phyloP scores from a whole-genome alignment of 1,140 invertebrate species.

The Pissodes strobi region DNA sequence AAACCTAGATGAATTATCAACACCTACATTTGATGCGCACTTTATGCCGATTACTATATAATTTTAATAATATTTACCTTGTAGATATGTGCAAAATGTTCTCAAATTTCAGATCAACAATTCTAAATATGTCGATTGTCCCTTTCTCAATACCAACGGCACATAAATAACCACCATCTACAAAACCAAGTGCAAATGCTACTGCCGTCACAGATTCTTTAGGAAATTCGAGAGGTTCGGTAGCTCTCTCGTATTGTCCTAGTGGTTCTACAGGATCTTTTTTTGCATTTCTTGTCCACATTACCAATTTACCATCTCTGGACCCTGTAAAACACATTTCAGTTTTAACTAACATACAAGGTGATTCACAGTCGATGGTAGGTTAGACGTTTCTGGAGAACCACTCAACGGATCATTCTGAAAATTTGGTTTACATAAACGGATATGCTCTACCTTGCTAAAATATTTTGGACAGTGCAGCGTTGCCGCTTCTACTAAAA shows the following conservation, averaged over 20 bases:
- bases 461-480: too few relatives aligned
- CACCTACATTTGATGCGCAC: too few relatives aligned
- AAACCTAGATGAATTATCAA: too few relatives aligned
- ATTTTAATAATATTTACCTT: too few relatives aligned
- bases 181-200: slow-evolving; percentile 64
- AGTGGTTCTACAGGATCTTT: slow-evolving; percentile 44
- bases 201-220: slow-evolving; percentile 80
- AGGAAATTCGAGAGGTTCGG: slow-evolving; percentile 59
- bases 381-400: too few relatives aligned
- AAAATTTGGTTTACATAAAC: too few relatives aligned
- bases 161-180: slow-evolving; percentile 63
- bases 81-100: slow-evolving; percentile 42
- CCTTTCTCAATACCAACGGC: slow-evolving; percentile 82
- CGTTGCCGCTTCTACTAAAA: too few relatives aligned
- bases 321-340: slow-evolving; percentile 64
- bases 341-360: too few relatives aligned
- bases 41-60: too few relatives aligned
- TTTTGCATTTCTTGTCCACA: slow-evolving; percentile 61
- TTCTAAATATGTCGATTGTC: slow-evolving; percentile 63
- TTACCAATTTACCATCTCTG: slow-evolving; percentile 84
- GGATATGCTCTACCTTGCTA: too few relatives aligned
- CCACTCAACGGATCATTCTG: too few relatives aligned
- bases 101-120: slow-evolving; percentile 51
- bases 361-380: too few relatives aligned
- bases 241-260: slow-evolving; percentile 55